These are phyloP conservation scores for Hipposideros armiger DNA, from an alignment of 2,113 vertebrate genomes.

Conservation along the genomic window DNA sequence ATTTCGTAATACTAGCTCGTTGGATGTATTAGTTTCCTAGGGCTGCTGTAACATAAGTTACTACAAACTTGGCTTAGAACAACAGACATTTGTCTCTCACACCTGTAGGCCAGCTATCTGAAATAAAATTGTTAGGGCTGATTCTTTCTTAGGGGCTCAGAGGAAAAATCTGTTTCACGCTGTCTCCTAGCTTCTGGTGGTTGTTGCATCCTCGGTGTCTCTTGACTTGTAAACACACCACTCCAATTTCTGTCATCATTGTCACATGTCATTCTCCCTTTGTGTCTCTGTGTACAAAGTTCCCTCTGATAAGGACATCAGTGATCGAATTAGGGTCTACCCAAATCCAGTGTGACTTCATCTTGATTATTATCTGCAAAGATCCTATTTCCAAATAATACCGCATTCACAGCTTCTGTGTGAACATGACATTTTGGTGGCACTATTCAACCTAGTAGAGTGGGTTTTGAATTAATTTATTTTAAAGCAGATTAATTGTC, in stretches of 20 bases:
- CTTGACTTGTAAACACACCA: not conserved
- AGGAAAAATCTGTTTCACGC: not conserved
- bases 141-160: conserved; percentile 24
- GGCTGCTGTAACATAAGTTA: not conserved
- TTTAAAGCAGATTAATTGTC: conserved; percentile 33
- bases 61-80: not conserved
- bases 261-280: not conserved
- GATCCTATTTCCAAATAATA: not conserved
- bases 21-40: conserved; percentile 17
- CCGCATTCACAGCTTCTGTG: not conserved
- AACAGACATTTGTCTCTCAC: not conserved
- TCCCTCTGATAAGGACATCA: not conserved
- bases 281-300: not conserved
- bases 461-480: conserved; percentile 33
- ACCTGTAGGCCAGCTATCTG: not conserved
- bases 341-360: not conserved
- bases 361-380: not conserved
- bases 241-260: not conserved
- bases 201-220: not conserved
- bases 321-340: not conserved
- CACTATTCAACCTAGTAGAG: not conserved
- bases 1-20: not conserved
- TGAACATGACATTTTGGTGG: not conserved
- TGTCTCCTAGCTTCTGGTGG: not conserved
- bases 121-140: conserved; percentile 3